These are phyloP conservation scores for Heliothis peltigera DNA, from an alignment of 2,888 invertebrate genomes.

Conservation along the genomic window DNA sequence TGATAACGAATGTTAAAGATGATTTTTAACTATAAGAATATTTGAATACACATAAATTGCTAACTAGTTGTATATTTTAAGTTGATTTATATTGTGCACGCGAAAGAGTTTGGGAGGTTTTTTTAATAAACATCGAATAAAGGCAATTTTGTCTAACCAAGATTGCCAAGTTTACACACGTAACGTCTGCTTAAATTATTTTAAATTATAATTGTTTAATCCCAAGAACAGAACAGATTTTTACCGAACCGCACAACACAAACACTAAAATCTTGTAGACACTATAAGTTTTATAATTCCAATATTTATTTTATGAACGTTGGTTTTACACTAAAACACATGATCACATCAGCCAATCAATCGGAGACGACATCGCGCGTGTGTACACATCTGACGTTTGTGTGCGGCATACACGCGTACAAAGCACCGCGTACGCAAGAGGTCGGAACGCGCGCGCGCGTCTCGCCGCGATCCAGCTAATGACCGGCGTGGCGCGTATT, in stretches of 20 bases:
- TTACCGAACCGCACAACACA: slow-evolving; percentile 30
- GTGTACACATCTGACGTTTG: slow-evolving; percentile 50
- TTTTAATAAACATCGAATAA: too few relatives aligned
- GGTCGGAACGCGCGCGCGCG: slow-evolving; percentile 81
- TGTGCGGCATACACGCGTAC: slow-evolving; percentile 53
- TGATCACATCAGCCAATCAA: slow-evolving; percentile 69
- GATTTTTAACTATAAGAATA: slow-evolving; percentile 19
- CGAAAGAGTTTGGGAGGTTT: too few relatives aligned
- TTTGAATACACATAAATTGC: not conserved
- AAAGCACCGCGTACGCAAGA: slow-evolving; percentile 73
- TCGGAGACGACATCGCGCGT: slow-evolving; percentile 61
- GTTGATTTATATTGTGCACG: not conserved
- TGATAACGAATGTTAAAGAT: slow-evolving; percentile 61
- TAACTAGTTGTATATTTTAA: not conserved
- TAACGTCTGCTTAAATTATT: slow-evolving; percentile 10
- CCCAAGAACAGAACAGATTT: slow-evolving; percentile 46
- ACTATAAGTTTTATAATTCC: slow-evolving; percentile 36
- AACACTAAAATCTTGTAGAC: slow-evolving; percentile 23
- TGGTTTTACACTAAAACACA: slow-evolving; percentile 69
- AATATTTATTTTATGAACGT: slow-evolving; percentile 57
- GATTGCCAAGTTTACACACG: too few relatives aligned
- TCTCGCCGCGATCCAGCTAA: slow-evolving; percentile 84
- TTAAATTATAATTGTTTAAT: slow-evolving; percentile 14
- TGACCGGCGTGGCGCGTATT: slow-evolving; percentile 87
- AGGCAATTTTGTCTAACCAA: too few relatives aligned